phyloP scores from a whole-genome alignment of 2,113 vertebrate species.

The Anolis carolinensis region DNA sequence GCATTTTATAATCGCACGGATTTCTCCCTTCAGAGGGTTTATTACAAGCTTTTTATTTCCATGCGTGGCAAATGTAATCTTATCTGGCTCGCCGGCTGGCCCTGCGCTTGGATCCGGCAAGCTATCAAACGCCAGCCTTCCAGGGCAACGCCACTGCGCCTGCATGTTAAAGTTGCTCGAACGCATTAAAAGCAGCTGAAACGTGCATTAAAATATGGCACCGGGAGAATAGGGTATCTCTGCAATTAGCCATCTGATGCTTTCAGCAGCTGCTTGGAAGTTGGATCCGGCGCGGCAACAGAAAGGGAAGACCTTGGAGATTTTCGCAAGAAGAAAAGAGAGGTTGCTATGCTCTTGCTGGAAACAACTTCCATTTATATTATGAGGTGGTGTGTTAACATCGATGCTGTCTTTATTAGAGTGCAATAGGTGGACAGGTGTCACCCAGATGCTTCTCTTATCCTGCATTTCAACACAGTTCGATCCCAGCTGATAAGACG shows the following conservation, averaged over 20 bases:
- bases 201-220: not conserved
- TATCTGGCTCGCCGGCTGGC: constrained; percentile 40
- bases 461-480: not conserved
- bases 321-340: not conserved
- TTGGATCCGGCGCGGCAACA: accelerated
- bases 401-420: accelerated
- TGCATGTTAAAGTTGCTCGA: constrained; percentile 14
- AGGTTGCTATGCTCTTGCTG: not conserved
- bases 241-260: constrained; percentile 24
- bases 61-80: constrained; percentile 58
- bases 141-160: constrained; percentile 9
- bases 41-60: constrained; percentile 64
- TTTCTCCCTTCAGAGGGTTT: constrained; percentile 60
- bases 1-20: constrained; percentile 51
- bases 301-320: not conserved
- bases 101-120: constrained; percentile 36
- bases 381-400: not conserved
- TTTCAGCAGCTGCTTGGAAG: constrained; percentile 29
- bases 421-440: not conserved
- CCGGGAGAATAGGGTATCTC: constrained; percentile 19
- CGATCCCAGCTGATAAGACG: not conserved
- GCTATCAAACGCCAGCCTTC: constrained; percentile 34
- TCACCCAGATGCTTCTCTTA: not conserved
- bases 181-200: constrained; percentile 35
- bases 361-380: accelerated